A percentile compares a stretch with the other conserved stretches of the same genome.
Conservation (phyloP, 2,113 vertebrate genomes). For the Eretmochelys imbricata region DNA sequence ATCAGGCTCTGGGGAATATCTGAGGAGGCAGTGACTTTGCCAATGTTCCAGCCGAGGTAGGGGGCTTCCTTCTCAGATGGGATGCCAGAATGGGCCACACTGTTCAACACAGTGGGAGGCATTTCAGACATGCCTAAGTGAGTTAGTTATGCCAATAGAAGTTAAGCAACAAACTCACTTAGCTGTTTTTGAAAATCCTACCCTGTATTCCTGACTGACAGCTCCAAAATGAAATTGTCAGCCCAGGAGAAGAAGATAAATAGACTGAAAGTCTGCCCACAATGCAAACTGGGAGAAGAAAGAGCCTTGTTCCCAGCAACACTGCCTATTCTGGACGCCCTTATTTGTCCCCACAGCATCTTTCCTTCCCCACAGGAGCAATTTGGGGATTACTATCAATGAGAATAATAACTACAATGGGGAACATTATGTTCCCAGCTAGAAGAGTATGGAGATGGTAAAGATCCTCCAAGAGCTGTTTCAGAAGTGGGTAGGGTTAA, state of each 20-base stretch:
- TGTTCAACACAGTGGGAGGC: background rate
- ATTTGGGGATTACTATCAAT: background rate
- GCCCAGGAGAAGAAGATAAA: background rate
- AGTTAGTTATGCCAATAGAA: background rate
- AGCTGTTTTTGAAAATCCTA: background rate
- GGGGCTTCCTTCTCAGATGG: background rate
- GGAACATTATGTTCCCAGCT: background rate
- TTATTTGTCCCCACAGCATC: background rate
- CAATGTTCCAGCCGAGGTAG: background rate
- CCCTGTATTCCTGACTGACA: background rate
- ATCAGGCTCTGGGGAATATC: background rate
- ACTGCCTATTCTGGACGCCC: background rate
- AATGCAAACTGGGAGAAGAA: background rate
- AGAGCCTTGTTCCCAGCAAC: background rate
- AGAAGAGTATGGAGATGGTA: background rate
- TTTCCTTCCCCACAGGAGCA: background rate
- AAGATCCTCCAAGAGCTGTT: background rate
- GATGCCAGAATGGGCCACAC: background rate
- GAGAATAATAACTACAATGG: background rate
- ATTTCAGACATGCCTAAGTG: background rate
- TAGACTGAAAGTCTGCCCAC: background rate
- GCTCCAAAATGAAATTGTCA: background rate
- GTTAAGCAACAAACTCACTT: background rate
- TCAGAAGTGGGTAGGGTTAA: rapidly evolving
- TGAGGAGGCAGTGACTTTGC: background rate